Percentiles rank a stretch among this genome's conserved stretches.
Evolutionary conservation across 2,888 invertebrate species (phyloP).

Genomic region (Onchidella celtica): DNA sequence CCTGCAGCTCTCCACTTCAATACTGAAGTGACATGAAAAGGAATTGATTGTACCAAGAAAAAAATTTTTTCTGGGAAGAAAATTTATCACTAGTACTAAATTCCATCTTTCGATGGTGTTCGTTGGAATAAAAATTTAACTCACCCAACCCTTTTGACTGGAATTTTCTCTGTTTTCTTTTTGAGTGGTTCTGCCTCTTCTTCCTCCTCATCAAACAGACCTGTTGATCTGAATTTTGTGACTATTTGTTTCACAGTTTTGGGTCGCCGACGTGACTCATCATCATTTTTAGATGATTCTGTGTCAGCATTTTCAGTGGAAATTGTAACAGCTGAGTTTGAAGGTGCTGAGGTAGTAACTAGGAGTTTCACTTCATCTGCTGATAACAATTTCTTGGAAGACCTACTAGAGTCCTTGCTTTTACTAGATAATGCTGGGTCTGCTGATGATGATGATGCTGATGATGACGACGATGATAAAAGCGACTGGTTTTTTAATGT

Average conservation of each 20-base stretch:
- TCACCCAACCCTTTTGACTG: slow-evolving; percentile 41
- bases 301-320: slow-evolving; percentile 1
- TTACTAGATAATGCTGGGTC: slow-evolving; percentile 22
- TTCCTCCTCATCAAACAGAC: slow-evolving; percentile 61
- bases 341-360: not conserved
- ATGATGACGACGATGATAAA: not conserved
- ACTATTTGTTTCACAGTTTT: slow-evolving; percentile 95
- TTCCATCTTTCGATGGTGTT: too few relatives aligned
- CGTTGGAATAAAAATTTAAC: too few relatives aligned
- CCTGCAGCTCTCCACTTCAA: too few relatives aligned
- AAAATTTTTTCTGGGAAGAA: too few relatives aligned
- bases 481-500: slow-evolving; percentile 38
- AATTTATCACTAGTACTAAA: too few relatives aligned
- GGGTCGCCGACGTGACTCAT: slow-evolving; percentile 82
- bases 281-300: slow-evolving; percentile 19
- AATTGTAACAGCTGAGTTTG: not conserved
- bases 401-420: slow-evolving; percentile 41
- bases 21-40: too few relatives aligned
- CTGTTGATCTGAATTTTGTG: slow-evolving; percentile 94
- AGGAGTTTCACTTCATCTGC: slow-evolving; percentile 10
- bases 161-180: slow-evolving; percentile 45
- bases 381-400: slow-evolving; percentile 15
- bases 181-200: slow-evolving; percentile 49
- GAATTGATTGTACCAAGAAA: too few relatives aligned
- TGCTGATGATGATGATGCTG: slow-evolving; percentile 29